phyloP scores from a whole-genome alignment of 2,888 invertebrate genomes.

The Oegoconia quadripuncta region DNA sequence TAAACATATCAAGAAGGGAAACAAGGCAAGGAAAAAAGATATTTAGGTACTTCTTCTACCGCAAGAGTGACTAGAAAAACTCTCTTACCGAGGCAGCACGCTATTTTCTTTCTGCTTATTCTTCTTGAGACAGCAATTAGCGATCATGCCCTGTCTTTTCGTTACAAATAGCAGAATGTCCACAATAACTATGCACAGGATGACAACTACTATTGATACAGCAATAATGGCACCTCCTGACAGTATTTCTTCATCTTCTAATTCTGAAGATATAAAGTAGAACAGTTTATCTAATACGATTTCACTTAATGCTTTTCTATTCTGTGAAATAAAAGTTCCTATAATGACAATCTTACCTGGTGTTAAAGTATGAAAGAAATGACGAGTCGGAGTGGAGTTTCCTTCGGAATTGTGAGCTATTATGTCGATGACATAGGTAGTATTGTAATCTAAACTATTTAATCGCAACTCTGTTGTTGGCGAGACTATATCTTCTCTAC shows the following conservation, averaged over 20 bases:
- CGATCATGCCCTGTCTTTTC: constrained; percentile 82
- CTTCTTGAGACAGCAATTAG: constrained; percentile 80
- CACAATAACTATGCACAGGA: constrained; percentile 86
- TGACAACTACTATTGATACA: constrained; percentile 87
- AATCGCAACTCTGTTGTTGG: constrained; percentile 38
- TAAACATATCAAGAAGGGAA: no score
- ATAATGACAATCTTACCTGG: constrained; percentile 51
- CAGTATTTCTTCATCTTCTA: constrained; percentile 42
- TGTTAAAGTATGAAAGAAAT: constrained; percentile 30
- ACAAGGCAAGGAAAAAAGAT: neutral
- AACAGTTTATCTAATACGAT: no score
- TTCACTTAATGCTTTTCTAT: no score
- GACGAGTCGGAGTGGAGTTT: constrained; percentile 46
- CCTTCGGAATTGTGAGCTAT: constrained; percentile 59
- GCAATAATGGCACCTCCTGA: constrained; percentile 87
- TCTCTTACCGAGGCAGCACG: constrained; percentile 44
- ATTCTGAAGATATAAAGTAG: no score
- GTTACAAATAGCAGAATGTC: constrained; percentile 88
- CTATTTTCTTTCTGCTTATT: constrained; percentile 83
- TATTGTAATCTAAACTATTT: constrained; percentile 40
- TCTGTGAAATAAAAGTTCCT: no score
- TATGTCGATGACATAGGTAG: constrained; percentile 53
- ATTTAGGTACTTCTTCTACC: neutral
- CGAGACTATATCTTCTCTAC: constrained; percentile 34
- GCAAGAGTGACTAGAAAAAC: no score